A percentile compares a stretch with the other conserved stretches of the same genome.
Evolutionary conservation across 2,113 vertebrate genomes (phyloP).

Genomic region (Caranx melampygus): DNA sequence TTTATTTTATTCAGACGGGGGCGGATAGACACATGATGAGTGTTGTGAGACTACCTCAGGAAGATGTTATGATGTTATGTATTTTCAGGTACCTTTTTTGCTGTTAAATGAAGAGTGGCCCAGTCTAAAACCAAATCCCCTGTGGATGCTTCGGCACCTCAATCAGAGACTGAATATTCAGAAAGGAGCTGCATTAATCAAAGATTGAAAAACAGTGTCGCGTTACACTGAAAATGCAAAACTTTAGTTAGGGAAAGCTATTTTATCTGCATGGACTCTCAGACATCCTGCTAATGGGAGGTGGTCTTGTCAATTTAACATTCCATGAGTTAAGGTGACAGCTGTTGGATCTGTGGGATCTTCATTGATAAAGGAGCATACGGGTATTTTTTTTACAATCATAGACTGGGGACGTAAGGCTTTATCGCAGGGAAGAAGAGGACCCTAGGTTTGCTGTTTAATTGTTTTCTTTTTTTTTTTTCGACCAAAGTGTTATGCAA

Average conservation of each 20-base stretch:
- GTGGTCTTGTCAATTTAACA: slow-evolving; percentile 70
- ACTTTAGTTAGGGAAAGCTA: slow-evolving; percentile 38
- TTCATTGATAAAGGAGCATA: slow-evolving; percentile 74
- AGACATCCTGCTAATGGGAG: slow-evolving; percentile 48
- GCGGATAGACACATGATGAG: slow-evolving; percentile 82
- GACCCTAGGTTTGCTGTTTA: slow-evolving; percentile 67
- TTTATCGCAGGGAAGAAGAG: slow-evolving; percentile 63
- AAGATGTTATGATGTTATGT: slow-evolving; percentile 83
- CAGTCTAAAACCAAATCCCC: slow-evolving; percentile 77
- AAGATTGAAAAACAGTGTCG: slow-evolving; percentile 49
- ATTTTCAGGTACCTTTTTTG: slow-evolving; percentile 84
- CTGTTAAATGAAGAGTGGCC: slow-evolving; percentile 77
- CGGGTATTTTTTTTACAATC: slow-evolving; percentile 84
- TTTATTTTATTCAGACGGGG: slow-evolving; percentile 83
- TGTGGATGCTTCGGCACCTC: slow-evolving; percentile 66
- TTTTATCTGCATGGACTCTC: slow-evolving; percentile 58
- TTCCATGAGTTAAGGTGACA: slow-evolving; percentile 75
- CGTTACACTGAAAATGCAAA: slow-evolving; percentile 53
- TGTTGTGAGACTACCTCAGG: slow-evolving; percentile 95
- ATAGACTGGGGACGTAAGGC: slow-evolving; percentile 75
- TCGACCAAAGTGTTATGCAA: slow-evolving; percentile 85
- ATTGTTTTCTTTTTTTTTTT: slow-evolving; percentile 51
- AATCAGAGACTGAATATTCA: slow-evolving; percentile 74
- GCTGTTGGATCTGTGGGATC: slow-evolving; percentile 67
- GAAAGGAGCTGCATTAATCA: slow-evolving; percentile 70